A percentile compares a stretch with the other conserved stretches of the same genome.
Evolutionary conservation across 2,888 invertebrate genomes (phyloP).

Genomic region (Zootermopsis nevadensis): DNA sequence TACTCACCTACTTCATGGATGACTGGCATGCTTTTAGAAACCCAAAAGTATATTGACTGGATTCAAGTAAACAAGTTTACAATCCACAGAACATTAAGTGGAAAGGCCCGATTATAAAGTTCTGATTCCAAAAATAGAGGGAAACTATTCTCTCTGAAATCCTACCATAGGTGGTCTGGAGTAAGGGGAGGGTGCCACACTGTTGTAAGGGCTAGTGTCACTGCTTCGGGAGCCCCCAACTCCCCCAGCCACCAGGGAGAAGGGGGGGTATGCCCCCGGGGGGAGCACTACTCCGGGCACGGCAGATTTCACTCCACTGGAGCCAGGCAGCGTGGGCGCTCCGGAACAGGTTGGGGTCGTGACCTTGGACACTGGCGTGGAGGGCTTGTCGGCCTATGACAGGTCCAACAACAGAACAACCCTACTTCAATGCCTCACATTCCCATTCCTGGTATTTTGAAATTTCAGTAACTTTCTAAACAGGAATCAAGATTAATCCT

Average conservation of each 20-base stretch:
- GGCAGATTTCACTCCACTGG: slow-evolving; percentile 53
- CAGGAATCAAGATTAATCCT: no score
- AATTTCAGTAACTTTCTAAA: background rate
- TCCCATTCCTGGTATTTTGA: background rate
- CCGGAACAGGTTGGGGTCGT: slow-evolving; percentile 63
- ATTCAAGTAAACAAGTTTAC: slow-evolving; percentile 6
- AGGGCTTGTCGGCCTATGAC: slow-evolving; percentile 64
- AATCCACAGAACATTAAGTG: background rate
- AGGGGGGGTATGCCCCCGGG: slow-evolving; percentile 55
- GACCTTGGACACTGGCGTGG: slow-evolving; percentile 67
- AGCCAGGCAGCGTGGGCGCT: slow-evolving; percentile 53
- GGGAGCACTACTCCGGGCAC: slow-evolving; percentile 54
- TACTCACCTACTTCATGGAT: no score
- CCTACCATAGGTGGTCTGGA: slow-evolving; percentile 61
- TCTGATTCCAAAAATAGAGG: background rate
- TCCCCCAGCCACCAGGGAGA: slow-evolving; percentile 53
- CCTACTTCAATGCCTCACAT: slow-evolving; percentile 9
- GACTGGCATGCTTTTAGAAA: no score
- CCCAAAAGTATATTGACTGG: background rate
- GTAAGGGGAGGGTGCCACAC: slow-evolving; percentile 61
- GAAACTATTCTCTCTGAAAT: background rate
- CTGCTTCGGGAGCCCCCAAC: slow-evolving; percentile 56
- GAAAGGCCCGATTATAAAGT: background rate
- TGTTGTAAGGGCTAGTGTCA: slow-evolving; percentile 62
- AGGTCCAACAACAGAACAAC: slow-evolving; percentile 32